Evolutionary conservation across 2,888 invertebrate genomes (phyloP).

Genomic region (Thumatha senex): DNA sequence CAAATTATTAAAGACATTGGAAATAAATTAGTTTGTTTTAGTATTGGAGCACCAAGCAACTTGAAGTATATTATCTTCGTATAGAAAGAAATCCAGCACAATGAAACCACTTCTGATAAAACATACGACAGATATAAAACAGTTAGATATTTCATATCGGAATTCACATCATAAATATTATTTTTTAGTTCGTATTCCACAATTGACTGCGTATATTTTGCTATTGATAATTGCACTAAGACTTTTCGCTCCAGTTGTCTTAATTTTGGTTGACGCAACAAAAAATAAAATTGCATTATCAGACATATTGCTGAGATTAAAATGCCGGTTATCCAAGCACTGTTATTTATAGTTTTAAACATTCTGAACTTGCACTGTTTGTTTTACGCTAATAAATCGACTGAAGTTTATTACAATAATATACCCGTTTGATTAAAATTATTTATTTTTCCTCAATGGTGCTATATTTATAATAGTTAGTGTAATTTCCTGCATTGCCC

Average conservation of each 20-base stretch:
- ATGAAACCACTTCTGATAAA: neutral
- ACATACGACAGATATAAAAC: neutral
- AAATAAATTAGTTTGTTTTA: neutral
- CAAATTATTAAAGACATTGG: neutral
- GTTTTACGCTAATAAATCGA: neutral
- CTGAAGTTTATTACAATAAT: neutral
- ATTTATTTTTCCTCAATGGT: constrained; percentile 3
- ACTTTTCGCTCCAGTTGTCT: constrained; percentile 4
- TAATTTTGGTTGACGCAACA: neutral
- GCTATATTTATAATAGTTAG: neutral
- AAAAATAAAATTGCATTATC: neutral
- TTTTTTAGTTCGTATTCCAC: constrained; percentile 7
- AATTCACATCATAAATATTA: neutral
- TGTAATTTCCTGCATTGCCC: too few species aligned
- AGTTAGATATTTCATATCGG: neutral
- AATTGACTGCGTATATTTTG: constrained; percentile 5
- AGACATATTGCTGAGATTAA: neutral
- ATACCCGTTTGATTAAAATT: neutral
- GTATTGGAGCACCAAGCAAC: neutral
- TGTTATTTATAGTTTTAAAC: neutral
- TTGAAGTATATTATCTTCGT: constrained; percentile 3
- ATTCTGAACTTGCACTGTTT: neutral
- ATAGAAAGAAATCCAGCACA: constrained; percentile 3
- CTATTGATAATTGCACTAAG: constrained; percentile 1
- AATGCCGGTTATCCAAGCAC: constrained; percentile 4